Percentiles rank a stretch among this genome's conserved stretches.
These are phyloP conservation scores for Solenopsis invicta DNA, from an alignment of 1,140 invertebrate species.

Conservation along the genomic window DNA sequence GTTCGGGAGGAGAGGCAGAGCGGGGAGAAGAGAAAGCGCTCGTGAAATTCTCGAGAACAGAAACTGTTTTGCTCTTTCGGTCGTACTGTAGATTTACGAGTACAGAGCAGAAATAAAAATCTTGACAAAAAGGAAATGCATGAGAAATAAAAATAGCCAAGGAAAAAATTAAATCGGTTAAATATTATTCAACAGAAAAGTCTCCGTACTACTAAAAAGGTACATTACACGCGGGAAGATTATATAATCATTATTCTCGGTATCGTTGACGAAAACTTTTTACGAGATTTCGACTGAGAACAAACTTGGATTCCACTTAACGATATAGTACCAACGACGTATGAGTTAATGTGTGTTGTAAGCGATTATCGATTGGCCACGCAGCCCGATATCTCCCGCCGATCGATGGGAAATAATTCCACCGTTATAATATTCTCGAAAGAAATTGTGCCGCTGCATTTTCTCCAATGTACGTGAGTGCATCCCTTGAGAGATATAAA, in stretches of 20 bases:
- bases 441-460: conserved; percentile 50
- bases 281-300: conserved; percentile 34
- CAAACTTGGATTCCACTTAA: conserved; percentile 66
- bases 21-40: conserved; percentile 42
- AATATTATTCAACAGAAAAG: conserved; percentile 1
- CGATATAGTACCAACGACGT: conserved; percentile 75
- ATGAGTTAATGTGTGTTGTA: conserved; percentile 71
- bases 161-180: not conserved
- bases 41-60: conserved; percentile 44
- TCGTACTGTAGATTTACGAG: conserved; percentile 20
- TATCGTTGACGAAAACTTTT: conserved; percentile 13
- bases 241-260: conserved; percentile 11
- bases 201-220: not conserved
- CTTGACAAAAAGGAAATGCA: not conserved
- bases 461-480: conserved; percentile 25
- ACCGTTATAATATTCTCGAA: conserved; percentile 61
- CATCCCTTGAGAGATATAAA: not conserved
- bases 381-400: conserved; percentile 74
- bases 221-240: not conserved
- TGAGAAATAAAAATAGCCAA: not conserved
- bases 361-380: conserved; percentile 82
- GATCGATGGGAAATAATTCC: conserved; percentile 74
- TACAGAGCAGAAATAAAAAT: conserved; percentile 4
- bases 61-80: conserved; percentile 31
- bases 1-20: conserved; percentile 6